Conservation (phyloP, 2,113 vertebrate genomes). For the Cebus imitator region DNA sequence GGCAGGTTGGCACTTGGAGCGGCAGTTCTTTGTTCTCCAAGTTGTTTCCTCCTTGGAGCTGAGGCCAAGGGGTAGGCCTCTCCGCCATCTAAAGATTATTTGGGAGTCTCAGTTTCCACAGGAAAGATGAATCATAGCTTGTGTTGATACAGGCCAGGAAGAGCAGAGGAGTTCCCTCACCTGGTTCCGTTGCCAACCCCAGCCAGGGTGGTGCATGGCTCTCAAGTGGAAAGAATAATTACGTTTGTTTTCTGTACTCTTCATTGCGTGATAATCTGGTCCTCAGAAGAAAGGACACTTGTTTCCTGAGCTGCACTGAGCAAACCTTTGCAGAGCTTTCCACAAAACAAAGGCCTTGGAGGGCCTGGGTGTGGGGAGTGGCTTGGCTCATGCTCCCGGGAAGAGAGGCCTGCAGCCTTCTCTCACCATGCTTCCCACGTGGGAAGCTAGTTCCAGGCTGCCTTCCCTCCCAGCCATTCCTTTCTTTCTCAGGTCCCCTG, state of each 20-base stretch:
- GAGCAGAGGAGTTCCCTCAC: neutral
- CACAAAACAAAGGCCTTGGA: neutral
- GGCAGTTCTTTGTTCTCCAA: neutral
- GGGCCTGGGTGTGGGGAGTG: neutral
- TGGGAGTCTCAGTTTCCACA: slow-evolving; percentile 58
- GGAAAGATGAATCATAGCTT: slow-evolving; percentile 66
- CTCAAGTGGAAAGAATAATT: slow-evolving; percentile 37
- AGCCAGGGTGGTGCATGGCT: neutral
- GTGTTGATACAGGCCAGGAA: slow-evolving; percentile 55
- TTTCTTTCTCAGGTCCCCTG: neutral
- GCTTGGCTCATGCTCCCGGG: neutral
- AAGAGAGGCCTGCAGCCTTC: neutral
- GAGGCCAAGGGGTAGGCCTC: neutral
- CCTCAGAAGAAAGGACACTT: slow-evolving; percentile 50
- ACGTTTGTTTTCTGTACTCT: slow-evolving; percentile 40
- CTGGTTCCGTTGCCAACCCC: neutral
- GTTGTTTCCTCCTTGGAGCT: neutral
- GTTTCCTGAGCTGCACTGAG: neutral
- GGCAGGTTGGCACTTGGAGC: neutral
- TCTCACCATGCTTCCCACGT: neutral
- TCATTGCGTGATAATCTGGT: neutral
- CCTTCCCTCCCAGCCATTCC: neutral
- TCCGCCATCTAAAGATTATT: neutral
- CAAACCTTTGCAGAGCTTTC: neutral
- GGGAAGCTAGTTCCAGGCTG: neutral